These are phyloP conservation scores for Protonibea diacanthus DNA, from an alignment of 2,797 vertebrate species.

Conservation along the genomic window DNA sequence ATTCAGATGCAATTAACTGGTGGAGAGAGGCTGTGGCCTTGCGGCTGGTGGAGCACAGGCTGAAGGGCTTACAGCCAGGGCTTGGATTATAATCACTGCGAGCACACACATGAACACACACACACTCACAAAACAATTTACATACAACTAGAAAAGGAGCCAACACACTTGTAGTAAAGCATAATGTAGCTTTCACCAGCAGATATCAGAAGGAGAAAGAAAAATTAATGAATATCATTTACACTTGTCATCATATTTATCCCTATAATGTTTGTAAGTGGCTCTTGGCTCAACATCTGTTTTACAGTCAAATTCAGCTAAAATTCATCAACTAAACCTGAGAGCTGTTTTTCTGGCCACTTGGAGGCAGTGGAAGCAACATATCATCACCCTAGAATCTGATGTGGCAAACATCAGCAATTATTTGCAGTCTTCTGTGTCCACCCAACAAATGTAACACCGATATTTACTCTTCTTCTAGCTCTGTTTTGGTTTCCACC, in stretches of 20 bases:
- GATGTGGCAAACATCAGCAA: background rate
- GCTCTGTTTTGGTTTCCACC: background rate
- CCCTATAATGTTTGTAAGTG: background rate
- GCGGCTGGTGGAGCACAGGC: conserved; percentile 76
- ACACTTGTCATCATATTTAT: conserved; percentile 25
- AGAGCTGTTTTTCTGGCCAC: background rate
- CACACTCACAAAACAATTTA: conserved; percentile 59
- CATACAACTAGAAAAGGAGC: conserved; percentile 52
- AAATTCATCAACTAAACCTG: conserved; percentile 10
- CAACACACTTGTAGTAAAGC: conserved; percentile 37
- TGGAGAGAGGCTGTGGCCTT: conserved; percentile 81
- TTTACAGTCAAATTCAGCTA: background rate
- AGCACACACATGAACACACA: conserved; percentile 49
- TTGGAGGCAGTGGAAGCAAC: background rate
- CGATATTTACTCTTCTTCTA: background rate
- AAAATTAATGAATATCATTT: conserved; percentile 32
- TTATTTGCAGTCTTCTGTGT: background rate
- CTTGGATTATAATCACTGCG: conserved; percentile 70
- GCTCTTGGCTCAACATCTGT: conserved; percentile 10
- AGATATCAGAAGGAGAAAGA: conserved; percentile 27
- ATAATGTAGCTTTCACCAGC: conserved; percentile 22
- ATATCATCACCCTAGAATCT: background rate
- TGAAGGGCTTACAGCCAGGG: conserved; percentile 76
- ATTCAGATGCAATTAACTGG: conserved; percentile 87
- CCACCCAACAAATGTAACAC: background rate